Base-by-base conservation (phyloP, 2,797 vertebrate genomes). In the Euthynnus affinis region DNA sequence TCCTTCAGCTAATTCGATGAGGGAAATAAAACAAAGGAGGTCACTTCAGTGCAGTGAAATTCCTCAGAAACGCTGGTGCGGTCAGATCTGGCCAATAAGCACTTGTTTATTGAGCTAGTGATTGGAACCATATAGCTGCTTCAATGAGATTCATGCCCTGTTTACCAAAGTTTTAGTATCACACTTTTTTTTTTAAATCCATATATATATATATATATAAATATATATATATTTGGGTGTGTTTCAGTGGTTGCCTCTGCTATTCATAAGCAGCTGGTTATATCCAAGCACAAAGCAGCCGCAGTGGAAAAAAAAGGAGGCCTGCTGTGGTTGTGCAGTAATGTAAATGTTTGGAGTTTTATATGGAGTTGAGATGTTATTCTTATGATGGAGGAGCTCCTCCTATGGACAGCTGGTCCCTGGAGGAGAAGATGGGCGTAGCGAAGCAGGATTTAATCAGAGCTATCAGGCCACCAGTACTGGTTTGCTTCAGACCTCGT, bases 281-380 rank as follows among this genome's bases (percentile, higher is more conserved):
- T 91, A 93, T 83, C 88, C 82, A 44, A 90, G 88, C 86, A 81
- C 83, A 88, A 94, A 93, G 88, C 87, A 84, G 90, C 91, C 90
- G 62, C 91, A 94, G 90, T 85, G 76, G 82, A 32, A 83, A 80
- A 74, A 87, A 74, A 83, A 58, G 13, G 78, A 85, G 87, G 87
- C 87, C 84, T 86, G 85, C 84, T 90, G 91, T 87, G 93, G 91
- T 92, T 88, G 48, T 88, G 91, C 88, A 91, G 91, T 93, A 92
- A 94, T 93, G 92, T 94, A 94, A 95, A 95, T 94, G 92, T 95
- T 95, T 92, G 90, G 89, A 92, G 91, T 93, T 95, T 95, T 93
- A 90, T 92, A 91, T 91, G 90, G 88, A 92, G 91, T 91, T 84
- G 87, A 89, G 91, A 90, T 92, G 93, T 91, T 91, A 89, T 95